Conservation (phyloP, 2,888 invertebrate genomes). For the Nomada ruficornis region DNA sequence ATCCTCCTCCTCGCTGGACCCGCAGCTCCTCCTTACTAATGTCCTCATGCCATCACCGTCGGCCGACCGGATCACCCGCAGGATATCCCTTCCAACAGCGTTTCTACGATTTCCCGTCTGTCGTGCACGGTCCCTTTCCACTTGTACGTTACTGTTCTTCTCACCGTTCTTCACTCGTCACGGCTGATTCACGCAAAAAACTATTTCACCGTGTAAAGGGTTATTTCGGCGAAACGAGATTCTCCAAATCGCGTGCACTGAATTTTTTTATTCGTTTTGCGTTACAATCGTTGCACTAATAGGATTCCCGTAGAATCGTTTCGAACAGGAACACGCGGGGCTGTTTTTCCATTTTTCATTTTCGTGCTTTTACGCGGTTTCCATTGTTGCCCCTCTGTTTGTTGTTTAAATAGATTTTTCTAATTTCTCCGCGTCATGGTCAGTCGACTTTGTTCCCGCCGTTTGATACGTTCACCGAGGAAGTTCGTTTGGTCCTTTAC, state of each 20-base stretch:
- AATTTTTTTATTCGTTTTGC: too few species aligned
- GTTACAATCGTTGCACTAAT: not conserved
- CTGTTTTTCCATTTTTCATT: too few species aligned
- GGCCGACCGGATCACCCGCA: slow-evolving; percentile 65
- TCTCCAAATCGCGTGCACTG: slow-evolving; percentile 3
- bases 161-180: slow-evolving; percentile 1
- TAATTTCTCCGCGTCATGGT: not conserved
- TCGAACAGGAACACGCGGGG: too few species aligned
- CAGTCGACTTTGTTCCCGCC: not conserved
- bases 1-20: slow-evolving; percentile 83
- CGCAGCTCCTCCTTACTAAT: slow-evolving; percentile 79
- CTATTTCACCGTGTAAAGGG: not conserved
- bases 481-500: slow-evolving; percentile 13
- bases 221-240: not conserved
- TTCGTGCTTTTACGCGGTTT: not conserved
- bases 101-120: slow-evolving; percentile 35
- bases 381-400: not conserved
- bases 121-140: slow-evolving; percentile 3
- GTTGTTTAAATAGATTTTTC: not conserved
- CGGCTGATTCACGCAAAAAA: slow-evolving; percentile 16
- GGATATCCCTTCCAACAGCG: slow-evolving; percentile 44
- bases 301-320: not conserved
- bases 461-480: not conserved
- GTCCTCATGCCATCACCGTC: slow-evolving; percentile 82
- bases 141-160: slow-evolving; percentile 9